phyloP scores from a whole-genome alignment of 2,888 invertebrate species.

The Nipponacmea schrenckii region DNA sequence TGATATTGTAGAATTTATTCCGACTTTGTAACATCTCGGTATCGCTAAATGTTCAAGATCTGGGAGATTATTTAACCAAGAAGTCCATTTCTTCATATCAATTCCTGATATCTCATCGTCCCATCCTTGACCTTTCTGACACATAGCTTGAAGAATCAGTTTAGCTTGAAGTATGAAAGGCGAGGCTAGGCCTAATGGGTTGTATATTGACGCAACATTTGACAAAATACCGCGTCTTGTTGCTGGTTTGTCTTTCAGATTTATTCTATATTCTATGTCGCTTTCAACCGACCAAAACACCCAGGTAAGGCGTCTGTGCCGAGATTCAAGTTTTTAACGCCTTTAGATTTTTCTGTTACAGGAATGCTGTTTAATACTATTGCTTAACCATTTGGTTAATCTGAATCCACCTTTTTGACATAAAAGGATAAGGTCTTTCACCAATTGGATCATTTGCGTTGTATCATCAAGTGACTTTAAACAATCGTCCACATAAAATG shows the following conservation, averaged over 20 bases:
- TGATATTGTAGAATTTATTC: not conserved
- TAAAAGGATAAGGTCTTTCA: not conserved
- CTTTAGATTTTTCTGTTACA: too few relatives aligned
- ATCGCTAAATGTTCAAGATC: not conserved
- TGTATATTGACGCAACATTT: constrained; percentile 3
- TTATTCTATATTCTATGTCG: not conserved
- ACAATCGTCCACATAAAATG: too few relatives aligned
- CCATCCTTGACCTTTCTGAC: not conserved
- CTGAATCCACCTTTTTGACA: constrained; percentile 3
- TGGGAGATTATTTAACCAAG: constrained; percentile 12
- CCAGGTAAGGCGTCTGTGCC: too few relatives aligned
- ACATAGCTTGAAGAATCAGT: constrained; percentile 7
- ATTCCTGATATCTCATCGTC: not conserved
- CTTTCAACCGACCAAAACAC: too few relatives aligned
- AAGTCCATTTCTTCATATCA: constrained; percentile 8
- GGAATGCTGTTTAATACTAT: too few relatives aligned
- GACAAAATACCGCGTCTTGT: too few relatives aligned
- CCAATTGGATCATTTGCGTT: too few relatives aligned
- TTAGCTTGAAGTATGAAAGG: constrained; percentile 12
- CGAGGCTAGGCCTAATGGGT: constrained; percentile 15
- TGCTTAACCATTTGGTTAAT: constrained; percentile 4
- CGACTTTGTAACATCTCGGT: not conserved
- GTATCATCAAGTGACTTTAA: too few relatives aligned
- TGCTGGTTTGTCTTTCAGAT: constrained; percentile 7
- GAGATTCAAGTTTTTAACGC: too few relatives aligned